Evolutionary conservation across 1,140 invertebrate species (phyloP).

Genomic region (Medauroidea extradentata): DNA sequence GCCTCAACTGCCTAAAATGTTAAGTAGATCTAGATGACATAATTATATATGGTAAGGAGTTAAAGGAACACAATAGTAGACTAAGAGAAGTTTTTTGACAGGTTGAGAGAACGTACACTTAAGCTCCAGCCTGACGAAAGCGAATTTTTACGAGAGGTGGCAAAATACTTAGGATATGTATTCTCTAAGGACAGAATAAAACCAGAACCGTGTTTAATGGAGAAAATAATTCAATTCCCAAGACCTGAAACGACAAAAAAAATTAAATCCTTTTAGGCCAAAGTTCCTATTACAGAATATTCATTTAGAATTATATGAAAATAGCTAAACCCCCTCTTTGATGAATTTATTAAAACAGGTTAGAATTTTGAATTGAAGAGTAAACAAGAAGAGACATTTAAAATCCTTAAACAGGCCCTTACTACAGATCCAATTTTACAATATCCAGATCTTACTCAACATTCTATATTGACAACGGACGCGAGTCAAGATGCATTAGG

Average conservation of each 20-base stretch:
- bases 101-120: constrained; percentile 21
- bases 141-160: constrained; percentile 21
- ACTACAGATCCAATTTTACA: constrained; percentile 10
- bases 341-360: constrained; percentile 20
- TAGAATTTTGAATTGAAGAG: constrained; percentile 14
- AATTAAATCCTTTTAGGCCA: constrained; percentile 29
- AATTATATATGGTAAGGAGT: constrained; percentile 18
- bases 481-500: constrained; percentile 22
- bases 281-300: constrained; percentile 13
- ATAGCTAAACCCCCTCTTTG: constrained; percentile 22
- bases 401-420: constrained; percentile 13
- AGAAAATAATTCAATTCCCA: constrained; percentile 26
- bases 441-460: constrained; percentile 22
- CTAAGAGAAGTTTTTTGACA: constrained; percentile 22
- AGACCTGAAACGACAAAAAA: constrained; percentile 28
- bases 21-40: constrained; percentile 28
- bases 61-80: constrained; percentile 16
- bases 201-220: constrained; percentile 26
- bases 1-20: no score
- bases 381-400: constrained; percentile 13
- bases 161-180: constrained; percentile 23
- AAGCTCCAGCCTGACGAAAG: constrained; percentile 29
- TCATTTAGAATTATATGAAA: constrained; percentile 9
- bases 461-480: constrained; percentile 23
- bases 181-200: constrained; percentile 7